phyloP scores from a whole-genome alignment of 1,140 invertebrate species.

The Myzus persicae region DNA sequence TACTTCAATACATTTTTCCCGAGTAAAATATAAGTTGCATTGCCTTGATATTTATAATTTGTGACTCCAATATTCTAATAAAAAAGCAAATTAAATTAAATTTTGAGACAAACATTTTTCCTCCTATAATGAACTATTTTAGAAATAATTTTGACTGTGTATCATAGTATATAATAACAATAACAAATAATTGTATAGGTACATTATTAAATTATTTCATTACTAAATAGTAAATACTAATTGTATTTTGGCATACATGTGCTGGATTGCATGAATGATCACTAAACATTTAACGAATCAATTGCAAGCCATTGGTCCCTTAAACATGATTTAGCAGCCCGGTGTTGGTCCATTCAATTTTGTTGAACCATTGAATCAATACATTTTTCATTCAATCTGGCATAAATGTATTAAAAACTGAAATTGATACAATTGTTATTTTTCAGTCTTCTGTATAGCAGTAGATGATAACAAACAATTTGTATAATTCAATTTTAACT shows the following conservation, averaged over 20 bases:
- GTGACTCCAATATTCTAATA: neutral
- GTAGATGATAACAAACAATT: neutral
- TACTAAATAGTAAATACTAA: neutral
- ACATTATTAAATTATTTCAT: neutral
- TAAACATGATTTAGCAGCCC: no score
- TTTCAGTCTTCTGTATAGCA: neutral
- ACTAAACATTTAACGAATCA: no score
- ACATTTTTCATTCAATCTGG: no score
- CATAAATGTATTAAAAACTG: neutral
- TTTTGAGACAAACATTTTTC: neutral
- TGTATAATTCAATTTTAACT: neutral
- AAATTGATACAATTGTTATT: neutral
- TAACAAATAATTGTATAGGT: no score
- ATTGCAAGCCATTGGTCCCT: no score
- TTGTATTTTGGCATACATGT: neutral
- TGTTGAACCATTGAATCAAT: no score
- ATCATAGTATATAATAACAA: no score
- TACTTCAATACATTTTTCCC: no score
- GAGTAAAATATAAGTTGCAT: no score
- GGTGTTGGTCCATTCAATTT: no score
- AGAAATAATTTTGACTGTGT: neutral
- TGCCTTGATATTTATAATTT: neutral
- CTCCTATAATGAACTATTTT: neutral
- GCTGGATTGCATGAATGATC: no score
- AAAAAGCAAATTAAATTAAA: neutral